Evolutionary conservation across 92 coral and sea anemone species (phyloP).

Genomic region (Umimayanthus kanabou): DNA sequence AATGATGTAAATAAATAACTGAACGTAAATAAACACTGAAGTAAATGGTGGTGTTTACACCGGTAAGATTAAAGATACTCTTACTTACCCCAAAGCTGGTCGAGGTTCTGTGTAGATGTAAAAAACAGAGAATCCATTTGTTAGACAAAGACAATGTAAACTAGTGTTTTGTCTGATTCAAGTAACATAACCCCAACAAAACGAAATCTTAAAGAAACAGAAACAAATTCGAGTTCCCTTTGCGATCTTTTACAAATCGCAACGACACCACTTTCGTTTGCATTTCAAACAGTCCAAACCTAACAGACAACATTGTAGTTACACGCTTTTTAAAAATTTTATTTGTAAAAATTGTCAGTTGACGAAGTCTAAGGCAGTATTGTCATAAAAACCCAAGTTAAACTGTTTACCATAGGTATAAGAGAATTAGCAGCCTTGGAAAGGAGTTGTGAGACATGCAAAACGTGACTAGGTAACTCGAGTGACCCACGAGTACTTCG

Average conservation of each 20-base stretch:
- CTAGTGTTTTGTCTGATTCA: neutral
- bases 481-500: too few relatives aligned
- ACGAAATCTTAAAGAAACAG: neutral
- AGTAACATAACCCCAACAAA: neutral
- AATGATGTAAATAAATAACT: too few relatives aligned
- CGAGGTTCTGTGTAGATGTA: neutral
- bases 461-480: too few relatives aligned
- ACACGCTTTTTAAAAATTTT: neutral
- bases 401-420: neutral
- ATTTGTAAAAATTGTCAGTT: neutral
- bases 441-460: too few relatives aligned
- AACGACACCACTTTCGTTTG: too few relatives aligned
- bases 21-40: too few relatives aligned
- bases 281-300: neutral
- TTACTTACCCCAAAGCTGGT: constrained; percentile 12
- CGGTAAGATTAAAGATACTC: neutral
- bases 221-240: neutral
- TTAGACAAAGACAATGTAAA: neutral
- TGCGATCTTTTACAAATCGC: neutral
- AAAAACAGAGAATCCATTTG: neutral
- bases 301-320: neutral
- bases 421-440: too few relatives aligned
- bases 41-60: neutral
- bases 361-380: neutral
- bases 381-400: neutral